These are phyloP conservation scores for Portevinia maculata DNA, from an alignment of 2,888 invertebrate genomes.

Conservation along the genomic window DNA sequence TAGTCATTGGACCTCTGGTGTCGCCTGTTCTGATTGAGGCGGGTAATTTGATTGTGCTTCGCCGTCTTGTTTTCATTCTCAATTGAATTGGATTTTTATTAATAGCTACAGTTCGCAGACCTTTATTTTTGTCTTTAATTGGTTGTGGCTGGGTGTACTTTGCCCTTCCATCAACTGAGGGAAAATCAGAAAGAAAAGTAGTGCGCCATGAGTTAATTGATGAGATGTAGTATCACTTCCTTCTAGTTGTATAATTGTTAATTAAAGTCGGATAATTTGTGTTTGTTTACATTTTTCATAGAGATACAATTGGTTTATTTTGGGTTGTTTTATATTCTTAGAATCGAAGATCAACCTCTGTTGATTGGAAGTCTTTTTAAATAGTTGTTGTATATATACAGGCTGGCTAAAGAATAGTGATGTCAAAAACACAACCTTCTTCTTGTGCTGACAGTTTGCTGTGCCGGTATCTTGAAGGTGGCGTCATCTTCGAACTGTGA, in stretches of 20 bases:
- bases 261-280: not conserved
- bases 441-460: too few relatives aligned
- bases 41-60: slow-evolving; percentile 15
- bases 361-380: not conserved
- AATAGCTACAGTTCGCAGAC: slow-evolving; percentile 4
- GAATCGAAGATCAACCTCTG: not conserved
- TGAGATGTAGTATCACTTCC: not conserved
- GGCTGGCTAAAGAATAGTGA: too few relatives aligned
- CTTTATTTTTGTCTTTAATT: not conserved
- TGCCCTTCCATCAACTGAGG: too few relatives aligned
- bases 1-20: slow-evolving; percentile 21
- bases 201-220: not conserved
- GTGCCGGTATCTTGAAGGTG: too few relatives aligned
- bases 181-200: too few relatives aligned
- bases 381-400: not conserved
- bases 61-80: slow-evolving; percentile 4
- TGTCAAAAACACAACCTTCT: too few relatives aligned
- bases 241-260: not conserved
- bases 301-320: too few relatives aligned
- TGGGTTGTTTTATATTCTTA: not conserved
- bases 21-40: slow-evolving; percentile 31
- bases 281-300: not conserved
- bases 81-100: slow-evolving; percentile 39
- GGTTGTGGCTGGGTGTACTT: too few relatives aligned
- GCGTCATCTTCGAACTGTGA: too few relatives aligned